These are phyloP conservation scores for Xiphorhynchus erythropygius DNA, from an alignment of 2,797 vertebrate genomes.

Conservation along the genomic window DNA sequence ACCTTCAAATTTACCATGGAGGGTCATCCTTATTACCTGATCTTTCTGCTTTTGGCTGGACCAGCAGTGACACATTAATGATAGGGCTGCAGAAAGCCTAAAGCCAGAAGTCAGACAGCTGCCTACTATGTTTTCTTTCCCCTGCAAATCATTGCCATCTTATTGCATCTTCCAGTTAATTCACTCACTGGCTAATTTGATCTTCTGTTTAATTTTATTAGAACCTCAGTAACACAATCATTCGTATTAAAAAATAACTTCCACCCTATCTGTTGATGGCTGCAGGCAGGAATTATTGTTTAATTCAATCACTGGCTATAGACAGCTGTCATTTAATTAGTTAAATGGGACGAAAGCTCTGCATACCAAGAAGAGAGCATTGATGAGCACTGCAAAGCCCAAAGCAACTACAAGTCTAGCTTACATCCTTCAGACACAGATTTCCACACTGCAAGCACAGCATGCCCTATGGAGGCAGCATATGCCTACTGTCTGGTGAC, in stretches of 20 bases:
- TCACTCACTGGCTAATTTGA: slow-evolving; percentile 61
- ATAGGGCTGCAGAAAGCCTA: neutral
- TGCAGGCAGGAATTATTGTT: slow-evolving; percentile 60
- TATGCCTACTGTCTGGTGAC: neutral
- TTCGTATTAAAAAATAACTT: slow-evolving; percentile 66
- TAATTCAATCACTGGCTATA: slow-evolving; percentile 60
- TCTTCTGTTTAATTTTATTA: slow-evolving; percentile 63
- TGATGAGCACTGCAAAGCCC: neutral
- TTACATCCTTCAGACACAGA: neutral
- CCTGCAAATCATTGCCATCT: slow-evolving; percentile 24
- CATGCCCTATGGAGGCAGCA: neutral
- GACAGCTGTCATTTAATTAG: slow-evolving; percentile 65
- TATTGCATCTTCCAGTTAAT: slow-evolving; percentile 64
- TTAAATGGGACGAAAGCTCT: slow-evolving; percentile 17
- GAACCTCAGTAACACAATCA: slow-evolving; percentile 55
- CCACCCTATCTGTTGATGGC: slow-evolving; percentile 43
- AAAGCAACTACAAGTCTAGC: neutral
- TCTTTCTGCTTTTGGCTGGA: neutral
- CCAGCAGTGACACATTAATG: neutral
- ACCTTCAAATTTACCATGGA: neutral
- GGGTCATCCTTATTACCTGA: neutral
- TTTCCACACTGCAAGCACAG: neutral
- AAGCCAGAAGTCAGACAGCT: slow-evolving; percentile 43
- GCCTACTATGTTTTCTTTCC: slow-evolving; percentile 16
- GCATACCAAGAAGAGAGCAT: slow-evolving; percentile 13